Evolutionary conservation across 1,140 invertebrate genomes (phyloP), one percentile per base, ranked within the genome.

Genomic region (Orchestia grillus): DNA sequence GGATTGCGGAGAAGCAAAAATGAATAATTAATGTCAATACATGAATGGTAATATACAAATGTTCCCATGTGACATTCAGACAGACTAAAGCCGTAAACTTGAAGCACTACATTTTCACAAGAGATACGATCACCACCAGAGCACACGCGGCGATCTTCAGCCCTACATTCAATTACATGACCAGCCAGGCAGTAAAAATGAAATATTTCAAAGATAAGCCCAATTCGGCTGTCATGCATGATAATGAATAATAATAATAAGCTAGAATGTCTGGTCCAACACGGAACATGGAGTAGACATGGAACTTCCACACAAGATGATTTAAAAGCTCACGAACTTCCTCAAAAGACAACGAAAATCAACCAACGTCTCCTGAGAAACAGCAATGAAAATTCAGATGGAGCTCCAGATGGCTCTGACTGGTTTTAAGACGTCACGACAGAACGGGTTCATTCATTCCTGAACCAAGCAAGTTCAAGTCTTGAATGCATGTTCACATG

Each of bases 341-440:
- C n/a, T n/a, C n/a, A n/a, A n/a, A 43, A 19, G 41, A 91, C 88
- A 42, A 42, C 41, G 0, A 41, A 4, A 44, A 36, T 4, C 88
- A 36, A 11, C 44, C 41, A 91, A 4, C 11, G 88, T 91, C 44
- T 91, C 88, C 4, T 91, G 88, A 91, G 88, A 42, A 91, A 42
- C 88, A 8, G 41, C 88, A 91, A 91, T 91, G 28, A 91, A 44
- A 28, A 91, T 42, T 91, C 88, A 91, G 88, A 91, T 44, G 88
- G 42, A 91, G 88, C 41, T 91, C 88, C 41, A 23, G 28, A 91
- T 91, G 23, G 41, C 11, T 4, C 28, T 19, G 88, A 91, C 41
- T 8, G 88, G 19, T 91, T 88, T n/a, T 8, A 42, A 88, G 87
- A 15, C 87, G 87, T 91, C 88, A 91, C 19, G 88, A 42, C 88